These are phyloP conservation scores for Pharmacophagus antenor DNA, from an alignment of 2,888 invertebrate species.

Conservation along the genomic window DNA sequence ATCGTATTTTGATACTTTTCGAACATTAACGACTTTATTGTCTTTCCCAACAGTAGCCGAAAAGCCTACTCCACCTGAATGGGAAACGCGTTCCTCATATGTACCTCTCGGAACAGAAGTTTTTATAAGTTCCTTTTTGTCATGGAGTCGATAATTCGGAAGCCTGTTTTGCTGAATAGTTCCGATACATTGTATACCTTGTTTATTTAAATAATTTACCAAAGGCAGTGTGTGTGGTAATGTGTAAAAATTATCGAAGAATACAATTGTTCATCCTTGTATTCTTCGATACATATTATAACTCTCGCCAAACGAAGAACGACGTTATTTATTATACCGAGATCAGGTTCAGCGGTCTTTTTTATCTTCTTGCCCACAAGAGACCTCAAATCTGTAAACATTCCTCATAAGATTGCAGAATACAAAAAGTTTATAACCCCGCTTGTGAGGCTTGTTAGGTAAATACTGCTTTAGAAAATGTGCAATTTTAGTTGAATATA, in stretches of 20 bases:
- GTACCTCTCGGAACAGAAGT: constrained; percentile 42
- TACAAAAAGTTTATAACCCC: constrained; percentile 44
- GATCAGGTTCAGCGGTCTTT: constrained; percentile 39
- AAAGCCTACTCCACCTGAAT: constrained; percentile 42
- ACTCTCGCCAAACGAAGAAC: constrained; percentile 40
- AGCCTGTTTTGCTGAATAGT: constrained; percentile 47
- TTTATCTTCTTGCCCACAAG: constrained; percentile 46
- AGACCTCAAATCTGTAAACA: constrained; percentile 41
- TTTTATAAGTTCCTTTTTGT: constrained; percentile 41
- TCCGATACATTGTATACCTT: constrained; percentile 42
- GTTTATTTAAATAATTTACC: constrained; percentile 40
- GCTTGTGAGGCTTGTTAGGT: constrained; percentile 42
- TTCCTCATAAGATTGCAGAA: constrained; percentile 38
- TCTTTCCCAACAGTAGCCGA: constrained; percentile 43
- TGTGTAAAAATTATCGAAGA: constrained; percentile 45
- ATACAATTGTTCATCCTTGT: constrained; percentile 42
- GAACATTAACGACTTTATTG: constrained; percentile 45
- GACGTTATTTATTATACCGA: constrained; percentile 37
- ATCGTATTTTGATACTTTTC: constrained; percentile 44
- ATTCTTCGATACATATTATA: no score
- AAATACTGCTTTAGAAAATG: constrained; percentile 40
- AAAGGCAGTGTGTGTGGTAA: constrained; percentile 41
- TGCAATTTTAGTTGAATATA: constrained; percentile 43
- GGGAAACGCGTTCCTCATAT: constrained; percentile 43
- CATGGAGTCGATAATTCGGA: constrained; percentile 44